phyloP scores from a whole-genome alignment of 2,888 invertebrate genomes.

The Mongoloraphidia duomilia region DNA sequence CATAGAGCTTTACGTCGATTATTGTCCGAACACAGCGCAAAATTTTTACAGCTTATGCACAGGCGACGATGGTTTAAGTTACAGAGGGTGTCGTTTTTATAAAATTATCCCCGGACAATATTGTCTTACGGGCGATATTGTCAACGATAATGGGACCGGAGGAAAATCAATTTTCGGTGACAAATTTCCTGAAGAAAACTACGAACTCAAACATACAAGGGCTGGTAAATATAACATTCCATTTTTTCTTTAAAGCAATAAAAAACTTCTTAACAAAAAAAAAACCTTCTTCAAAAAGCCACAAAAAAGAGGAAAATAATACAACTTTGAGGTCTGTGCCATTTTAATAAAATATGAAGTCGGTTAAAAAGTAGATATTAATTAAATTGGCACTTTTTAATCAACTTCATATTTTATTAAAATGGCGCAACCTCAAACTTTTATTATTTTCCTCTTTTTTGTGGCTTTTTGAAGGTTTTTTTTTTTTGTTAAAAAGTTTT shows the following conservation, averaged over 20 bases:
- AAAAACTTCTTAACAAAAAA: no score
- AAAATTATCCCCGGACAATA: slow-evolving; percentile 32
- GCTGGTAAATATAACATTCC: slow-evolving; percentile 21
- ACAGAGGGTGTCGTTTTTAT: slow-evolving; percentile 28
- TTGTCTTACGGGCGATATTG: slow-evolving; percentile 39
- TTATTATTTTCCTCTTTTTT: no score
- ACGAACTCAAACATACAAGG: slow-evolving; percentile 29
- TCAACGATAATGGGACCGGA: slow-evolving; percentile 33
- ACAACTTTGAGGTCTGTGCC: no score
- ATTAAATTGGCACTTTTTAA: no score
- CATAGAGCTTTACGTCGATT: slow-evolving; percentile 28
- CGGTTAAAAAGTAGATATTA: no score
- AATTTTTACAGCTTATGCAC: slow-evolving; percentile 28
- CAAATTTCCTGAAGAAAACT: slow-evolving; percentile 32
- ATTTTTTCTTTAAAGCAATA: background rate
- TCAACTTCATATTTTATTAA: no score
- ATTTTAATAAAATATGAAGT: no score
- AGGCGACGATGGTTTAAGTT: slow-evolving; percentile 21
- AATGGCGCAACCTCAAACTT: no score
- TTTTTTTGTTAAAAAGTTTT: no score
- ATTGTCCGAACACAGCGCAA: slow-evolving; percentile 27
- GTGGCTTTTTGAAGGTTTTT: no score
- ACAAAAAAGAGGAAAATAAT: no score
- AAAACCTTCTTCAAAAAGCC: background rate
- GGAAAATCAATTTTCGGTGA: slow-evolving; percentile 35